phyloP scores from a whole-genome alignment of 1,140 invertebrate genomes.

The Triops longicaudatus region DNA sequence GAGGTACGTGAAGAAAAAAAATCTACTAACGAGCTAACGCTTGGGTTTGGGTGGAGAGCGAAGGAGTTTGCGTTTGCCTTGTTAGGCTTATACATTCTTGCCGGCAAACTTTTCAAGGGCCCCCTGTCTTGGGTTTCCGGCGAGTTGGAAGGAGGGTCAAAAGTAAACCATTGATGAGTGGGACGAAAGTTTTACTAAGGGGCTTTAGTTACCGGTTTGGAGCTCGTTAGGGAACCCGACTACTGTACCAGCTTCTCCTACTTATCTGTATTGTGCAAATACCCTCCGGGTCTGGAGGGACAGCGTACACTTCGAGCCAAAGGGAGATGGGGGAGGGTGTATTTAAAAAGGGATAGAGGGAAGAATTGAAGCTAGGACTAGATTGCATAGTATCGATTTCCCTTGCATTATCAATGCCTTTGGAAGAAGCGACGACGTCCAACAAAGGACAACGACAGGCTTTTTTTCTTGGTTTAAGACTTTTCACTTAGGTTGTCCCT shows the following conservation, averaged over 20 bases:
- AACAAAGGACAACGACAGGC: background rate
- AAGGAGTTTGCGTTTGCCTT: background rate
- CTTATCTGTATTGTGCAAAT: conserved; percentile 2
- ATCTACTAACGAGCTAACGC: background rate
- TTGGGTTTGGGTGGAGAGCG: background rate
- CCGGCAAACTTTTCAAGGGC: background rate
- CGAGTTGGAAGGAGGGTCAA: background rate
- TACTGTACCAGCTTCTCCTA: background rate
- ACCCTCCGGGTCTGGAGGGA: background rate
- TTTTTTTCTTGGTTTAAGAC: background rate
- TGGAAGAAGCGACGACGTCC: background rate
- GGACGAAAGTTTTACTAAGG: background rate
- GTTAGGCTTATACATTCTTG: conserved; percentile 3
- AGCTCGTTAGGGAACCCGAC: background rate
- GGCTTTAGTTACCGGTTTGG: background rate
- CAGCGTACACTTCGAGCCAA: background rate
- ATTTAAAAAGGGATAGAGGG: background rate
- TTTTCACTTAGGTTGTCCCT: background rate
- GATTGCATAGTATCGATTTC: conserved; percentile 15
- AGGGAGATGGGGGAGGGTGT: background rate
- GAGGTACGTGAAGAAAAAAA: background rate
- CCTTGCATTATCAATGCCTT: background rate
- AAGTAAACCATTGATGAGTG: background rate
- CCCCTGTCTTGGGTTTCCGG: background rate
- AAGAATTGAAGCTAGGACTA: background rate